Base-by-base conservation (phyloP, 2,113 vertebrate genomes). In the Mus spicilegus region DNA sequence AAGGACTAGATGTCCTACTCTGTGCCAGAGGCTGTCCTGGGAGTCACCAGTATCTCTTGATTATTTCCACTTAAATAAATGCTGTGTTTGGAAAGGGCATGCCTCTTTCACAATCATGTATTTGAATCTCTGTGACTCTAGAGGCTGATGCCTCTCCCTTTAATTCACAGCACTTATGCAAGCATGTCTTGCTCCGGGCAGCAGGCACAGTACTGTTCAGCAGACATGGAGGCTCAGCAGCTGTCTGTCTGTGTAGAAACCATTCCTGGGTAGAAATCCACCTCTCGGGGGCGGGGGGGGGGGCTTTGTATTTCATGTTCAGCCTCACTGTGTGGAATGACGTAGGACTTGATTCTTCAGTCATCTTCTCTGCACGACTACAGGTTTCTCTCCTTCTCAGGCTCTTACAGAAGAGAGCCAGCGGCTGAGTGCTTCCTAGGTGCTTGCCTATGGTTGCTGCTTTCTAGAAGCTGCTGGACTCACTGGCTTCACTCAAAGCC, bases 381-480 rank as follows among this genome's bases (percentile, higher is more conserved):
- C 33, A 75, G 30, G 4, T 0, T 16, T n/a, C 19, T 91, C 84
- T 39, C 49, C 56, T 85, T 78, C n/a, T 82, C 70, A 42, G n/a
- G 67, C 61, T 77, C 30, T 36, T n/a, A 11, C 61, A 46, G 46
- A 70, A 22, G 14, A 63, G 36, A 73, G 12, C 88, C 76, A 61
- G 51, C 76, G 26, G 46, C 26, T 82, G 76, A 87, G 46, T 87
- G 33, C 87, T 91, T 93, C 93, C 26, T 67, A 67, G 75, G 67
- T 88, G 87, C 33, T 30, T 73, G 61, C 11, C 26, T 30, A 10
- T 10, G 26, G 54, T 14, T 16, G 16, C 13, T 78, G 9, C 61
- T 70, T 81, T 46, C 77, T 19, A 61, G 19, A 89, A 88, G 51
- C 61, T 72, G 75, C 9, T 13, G 8, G 61, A 92, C 42, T 92